Evolutionary conservation across 2,888 invertebrate species (phyloP).

Genomic region (Drosophila percnosoma): DNA sequence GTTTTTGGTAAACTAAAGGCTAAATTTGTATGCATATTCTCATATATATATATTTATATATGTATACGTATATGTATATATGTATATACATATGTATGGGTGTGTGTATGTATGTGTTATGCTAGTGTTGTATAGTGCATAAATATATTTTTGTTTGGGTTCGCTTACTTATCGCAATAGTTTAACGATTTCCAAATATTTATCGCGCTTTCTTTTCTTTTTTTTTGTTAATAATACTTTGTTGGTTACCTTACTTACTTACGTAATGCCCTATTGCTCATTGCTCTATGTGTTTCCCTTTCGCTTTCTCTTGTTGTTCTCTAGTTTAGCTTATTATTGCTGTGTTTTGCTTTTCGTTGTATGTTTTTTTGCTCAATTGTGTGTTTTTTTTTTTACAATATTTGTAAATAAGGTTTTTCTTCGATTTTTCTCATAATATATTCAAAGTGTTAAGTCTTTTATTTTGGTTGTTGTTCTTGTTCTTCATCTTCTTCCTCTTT

Average conservation of each 20-base stretch:
- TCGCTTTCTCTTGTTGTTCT: slow-evolving; percentile 22
- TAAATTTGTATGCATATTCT: slow-evolving; percentile 44
- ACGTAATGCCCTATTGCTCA: slow-evolving; percentile 65
- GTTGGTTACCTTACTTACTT: slow-evolving; percentile 61
- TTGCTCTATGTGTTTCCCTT: slow-evolving; percentile 33
- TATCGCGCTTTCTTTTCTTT: slow-evolving; percentile 50
- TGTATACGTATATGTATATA: slow-evolving; percentile 29
- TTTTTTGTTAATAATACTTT: slow-evolving; percentile 63
- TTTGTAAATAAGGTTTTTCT: slow-evolving; percentile 68
- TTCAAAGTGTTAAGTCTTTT: slow-evolving; percentile 79
- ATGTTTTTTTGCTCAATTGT: slow-evolving; percentile 16
- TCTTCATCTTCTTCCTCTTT: slow-evolving; percentile 49
- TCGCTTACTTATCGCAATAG: slow-evolving; percentile 74
- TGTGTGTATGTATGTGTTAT: slow-evolving; percentile 31
- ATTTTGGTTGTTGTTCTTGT: slow-evolving; percentile 72
- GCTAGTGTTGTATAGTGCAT: slow-evolving; percentile 69
- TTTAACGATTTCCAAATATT: slow-evolving; percentile 78
- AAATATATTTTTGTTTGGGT: slow-evolving; percentile 59
- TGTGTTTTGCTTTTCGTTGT: slow-evolving; percentile 46
- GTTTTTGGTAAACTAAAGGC: slow-evolving; percentile 54
- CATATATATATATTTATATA: slow-evolving; percentile 35
- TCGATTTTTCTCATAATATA: slow-evolving; percentile 48
- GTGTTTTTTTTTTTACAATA: slow-evolving; percentile 54
- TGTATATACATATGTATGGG: slow-evolving; percentile 32
- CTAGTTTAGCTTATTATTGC: slow-evolving; percentile 41